phyloP scores from a whole-genome alignment of 2,888 invertebrate species.

The Diplazon laetatorius region DNA sequence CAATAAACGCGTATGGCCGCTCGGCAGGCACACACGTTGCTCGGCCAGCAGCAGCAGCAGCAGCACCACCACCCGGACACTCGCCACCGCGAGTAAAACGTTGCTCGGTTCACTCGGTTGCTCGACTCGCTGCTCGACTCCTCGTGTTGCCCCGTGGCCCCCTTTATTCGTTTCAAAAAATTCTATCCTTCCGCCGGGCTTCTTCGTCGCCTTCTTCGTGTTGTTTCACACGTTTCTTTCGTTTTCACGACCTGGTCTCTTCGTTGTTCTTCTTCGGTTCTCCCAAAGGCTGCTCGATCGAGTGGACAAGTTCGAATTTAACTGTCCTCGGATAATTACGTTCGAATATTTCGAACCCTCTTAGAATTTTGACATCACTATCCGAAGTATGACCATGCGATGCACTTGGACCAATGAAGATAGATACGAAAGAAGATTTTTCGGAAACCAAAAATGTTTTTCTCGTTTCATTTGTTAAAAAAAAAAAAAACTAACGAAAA shows the following conservation, averaged over 20 bases:
- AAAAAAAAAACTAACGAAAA: no score
- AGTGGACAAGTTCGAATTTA: no score
- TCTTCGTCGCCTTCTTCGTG: slow-evolving; percentile 41
- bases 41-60: slow-evolving; percentile 20
- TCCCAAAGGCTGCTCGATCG: not conserved
- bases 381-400: no score
- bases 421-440: no score
- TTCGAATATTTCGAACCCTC: no score
- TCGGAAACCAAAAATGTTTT: no score
- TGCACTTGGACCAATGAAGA: no score
- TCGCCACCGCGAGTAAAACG: slow-evolving; percentile 1
- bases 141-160: slow-evolving; percentile 28
- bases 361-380: no score
- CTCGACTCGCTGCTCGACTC: slow-evolving; percentile 33
- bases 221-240: slow-evolving; percentile 21
- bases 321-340: no score
- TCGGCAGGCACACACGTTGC: slow-evolving; percentile 12
- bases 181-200: slow-evolving; percentile 28
- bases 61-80: slow-evolving; percentile 27
- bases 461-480: no score
- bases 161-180: slow-evolving; percentile 48
- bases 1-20: slow-evolving; percentile 33
- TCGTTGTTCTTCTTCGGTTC: slow-evolving; percentile 28
- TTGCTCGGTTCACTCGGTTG: slow-evolving; percentile 18
- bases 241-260: slow-evolving; percentile 17